Conservation (phyloP, 2,888 invertebrate species). For the Andrena trimmerana region DNA sequence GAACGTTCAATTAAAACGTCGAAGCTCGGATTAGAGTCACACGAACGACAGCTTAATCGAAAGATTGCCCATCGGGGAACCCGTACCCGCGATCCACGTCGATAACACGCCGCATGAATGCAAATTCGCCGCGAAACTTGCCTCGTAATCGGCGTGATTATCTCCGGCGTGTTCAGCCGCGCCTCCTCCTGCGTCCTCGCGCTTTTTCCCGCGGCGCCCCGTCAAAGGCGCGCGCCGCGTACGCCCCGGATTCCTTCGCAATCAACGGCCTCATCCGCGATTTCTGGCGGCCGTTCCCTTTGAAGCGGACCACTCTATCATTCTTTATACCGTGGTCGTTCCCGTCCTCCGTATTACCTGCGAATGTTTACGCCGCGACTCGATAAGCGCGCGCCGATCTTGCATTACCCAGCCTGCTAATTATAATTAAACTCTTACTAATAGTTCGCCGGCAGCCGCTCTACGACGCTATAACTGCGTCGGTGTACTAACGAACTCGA, state of each 20-base stretch:
- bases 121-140: slow-evolving; percentile 52
- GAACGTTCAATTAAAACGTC: slow-evolving; percentile 52
- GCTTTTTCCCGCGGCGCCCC: background rate
- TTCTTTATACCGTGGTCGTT: background rate
- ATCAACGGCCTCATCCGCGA: background rate
- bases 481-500: slow-evolving; percentile 79
- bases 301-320: slow-evolving; percentile 8
- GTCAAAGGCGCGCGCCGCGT: slow-evolving; percentile 40
- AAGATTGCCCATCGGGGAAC: slow-evolving; percentile 43
- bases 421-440: slow-evolving; percentile 80
- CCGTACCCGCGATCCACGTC: slow-evolving; percentile 33
- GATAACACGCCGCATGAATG: slow-evolving; percentile 49
- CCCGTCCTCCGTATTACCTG: slow-evolving; percentile 54
- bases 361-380: slow-evolving; percentile 69
- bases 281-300: slow-evolving; percentile 2
- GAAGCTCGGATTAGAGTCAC: slow-evolving; percentile 47
- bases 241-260: background rate
- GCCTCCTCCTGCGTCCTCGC: slow-evolving; percentile 3
- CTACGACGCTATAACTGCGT: slow-evolving; percentile 74
- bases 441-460: slow-evolving; percentile 70
- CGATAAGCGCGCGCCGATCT: slow-evolving; percentile 67
- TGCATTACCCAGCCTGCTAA: slow-evolving; percentile 66
- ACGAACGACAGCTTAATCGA: slow-evolving; percentile 55
- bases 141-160: slow-evolving; percentile 45
- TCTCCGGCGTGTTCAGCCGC: slow-evolving; percentile 15